Conservation (phyloP, 2,113 vertebrate genomes). For the Limanda limanda region DNA sequence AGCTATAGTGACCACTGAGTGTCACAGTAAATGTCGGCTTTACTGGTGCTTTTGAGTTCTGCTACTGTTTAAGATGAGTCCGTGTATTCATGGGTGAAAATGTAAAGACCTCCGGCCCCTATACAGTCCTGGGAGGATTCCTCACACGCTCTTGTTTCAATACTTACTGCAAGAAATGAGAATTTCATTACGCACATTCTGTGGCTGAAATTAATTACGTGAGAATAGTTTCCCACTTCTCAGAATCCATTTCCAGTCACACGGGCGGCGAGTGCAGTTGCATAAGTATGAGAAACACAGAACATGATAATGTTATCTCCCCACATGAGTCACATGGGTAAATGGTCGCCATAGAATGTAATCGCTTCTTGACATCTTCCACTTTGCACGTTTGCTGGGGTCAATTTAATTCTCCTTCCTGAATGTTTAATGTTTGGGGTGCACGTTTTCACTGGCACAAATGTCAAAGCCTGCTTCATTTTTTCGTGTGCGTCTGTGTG, state of each 20-base stretch:
- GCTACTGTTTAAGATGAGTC: constrained; percentile 18
- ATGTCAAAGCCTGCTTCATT: constrained; percentile 66
- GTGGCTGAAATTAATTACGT: constrained; percentile 10
- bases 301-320: constrained; percentile 45
- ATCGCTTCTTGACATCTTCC: constrained; percentile 62
- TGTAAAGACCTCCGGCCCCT: constrained; percentile 5
- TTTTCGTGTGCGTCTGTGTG: constrained; percentile 23
- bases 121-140: constrained; percentile 16
- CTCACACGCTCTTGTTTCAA: background rate
- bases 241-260: constrained; percentile 21
- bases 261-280: constrained; percentile 19
- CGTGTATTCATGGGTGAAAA: constrained; percentile 19
- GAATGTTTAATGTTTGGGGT: constrained; percentile 63
- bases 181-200: constrained; percentile 2
- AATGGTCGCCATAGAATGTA: constrained; percentile 38
- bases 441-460: constrained; percentile 47
- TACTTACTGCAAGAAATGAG: background rate
- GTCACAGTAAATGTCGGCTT: constrained; percentile 24
- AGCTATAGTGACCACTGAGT: background rate
- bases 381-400: constrained; percentile 54
- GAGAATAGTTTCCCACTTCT: constrained; percentile 19
- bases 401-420: constrained; percentile 62
- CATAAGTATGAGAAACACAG: constrained; percentile 29
- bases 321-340: constrained; percentile 51
- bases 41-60: constrained; percentile 33